A percentile compares a stretch with the other conserved stretches of the same genome.
Evolutionary conservation across 2,888 invertebrate species (phyloP).

Genomic region (Fragum sueziense): DNA sequence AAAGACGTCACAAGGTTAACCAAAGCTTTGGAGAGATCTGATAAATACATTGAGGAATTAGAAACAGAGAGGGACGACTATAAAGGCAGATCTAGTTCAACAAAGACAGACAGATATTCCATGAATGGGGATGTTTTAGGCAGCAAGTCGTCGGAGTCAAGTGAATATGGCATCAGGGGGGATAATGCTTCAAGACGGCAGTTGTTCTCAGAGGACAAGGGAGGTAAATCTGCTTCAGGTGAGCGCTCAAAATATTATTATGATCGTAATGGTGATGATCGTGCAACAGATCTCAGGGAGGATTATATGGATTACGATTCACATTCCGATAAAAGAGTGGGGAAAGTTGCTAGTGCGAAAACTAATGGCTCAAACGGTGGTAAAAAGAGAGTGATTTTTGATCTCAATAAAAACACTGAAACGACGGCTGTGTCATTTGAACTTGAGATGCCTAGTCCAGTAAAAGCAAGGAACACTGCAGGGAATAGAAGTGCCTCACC

Average conservation of each 20-base stretch:
- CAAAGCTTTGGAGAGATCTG: constrained; percentile 78
- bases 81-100: constrained; percentile 25
- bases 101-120: constrained; percentile 41
- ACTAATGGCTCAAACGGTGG: constrained; percentile 48
- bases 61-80: constrained; percentile 67
- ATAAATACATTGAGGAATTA: constrained; percentile 78
- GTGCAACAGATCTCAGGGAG: constrained; percentile 31
- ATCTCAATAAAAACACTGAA: constrained; percentile 62
- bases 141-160: constrained; percentile 49
- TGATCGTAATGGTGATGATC: constrained; percentile 48
- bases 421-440: constrained; percentile 72
- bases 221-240: constrained; percentile 48
- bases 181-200: constrained; percentile 63
- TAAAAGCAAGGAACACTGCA: constrained; percentile 55
- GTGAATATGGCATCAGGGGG: constrained; percentile 40
- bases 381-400: constrained; percentile 73
- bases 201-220: constrained; percentile 62
- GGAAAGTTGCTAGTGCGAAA: constrained; percentile 53
- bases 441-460: constrained; percentile 75
- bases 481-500: constrained; percentile 60
- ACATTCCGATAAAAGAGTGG: constrained; percentile 42
- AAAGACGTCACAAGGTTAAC: constrained; percentile 77
- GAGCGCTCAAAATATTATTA: constrained; percentile 62
- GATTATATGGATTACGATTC: constrained; percentile 38
- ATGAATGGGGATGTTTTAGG: constrained; percentile 50